A percentile compares a stretch with the other conserved stretches of the same genome.
phyloP scores from a whole-genome alignment of 2,888 invertebrate species.

The Campaea margaritaria region DNA sequence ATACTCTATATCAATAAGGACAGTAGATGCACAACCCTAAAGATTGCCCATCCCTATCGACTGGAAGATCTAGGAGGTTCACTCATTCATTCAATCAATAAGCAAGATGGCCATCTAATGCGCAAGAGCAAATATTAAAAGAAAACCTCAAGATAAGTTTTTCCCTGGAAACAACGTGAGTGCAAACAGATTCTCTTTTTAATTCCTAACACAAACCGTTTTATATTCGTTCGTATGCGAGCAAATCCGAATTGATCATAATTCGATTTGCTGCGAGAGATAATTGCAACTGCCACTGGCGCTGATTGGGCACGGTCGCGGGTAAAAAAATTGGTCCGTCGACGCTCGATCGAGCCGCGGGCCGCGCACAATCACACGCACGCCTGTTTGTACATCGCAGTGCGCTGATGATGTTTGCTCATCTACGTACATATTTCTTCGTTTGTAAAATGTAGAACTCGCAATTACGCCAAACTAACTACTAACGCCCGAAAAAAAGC shows the following conservation, averaged over 20 bases:
- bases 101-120: no score
- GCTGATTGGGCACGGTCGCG: conserved; percentile 78
- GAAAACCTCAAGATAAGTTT: no score
- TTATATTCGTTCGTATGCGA: conserved; percentile 84
- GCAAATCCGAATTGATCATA: conserved; percentile 86
- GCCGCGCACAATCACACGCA: conserved; percentile 75
- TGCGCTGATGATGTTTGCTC: conserved; percentile 80
- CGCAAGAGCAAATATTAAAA: no score
- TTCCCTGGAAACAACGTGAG: no score
- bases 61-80: no score
- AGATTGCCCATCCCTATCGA: no score
- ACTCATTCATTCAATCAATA: no score
- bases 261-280: conserved; percentile 83
- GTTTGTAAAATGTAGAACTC: conserved; percentile 45
- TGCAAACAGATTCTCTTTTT: no score
- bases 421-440: conserved; percentile 61
- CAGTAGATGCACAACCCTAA: no score
- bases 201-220: no score
- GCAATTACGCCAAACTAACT: conserved; percentile 32
- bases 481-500: conserved; percentile 22
- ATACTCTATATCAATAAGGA: no score
- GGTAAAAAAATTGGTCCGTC: conserved; percentile 72
- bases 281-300: conserved; percentile 85
- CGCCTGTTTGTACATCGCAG: conserved; percentile 73
- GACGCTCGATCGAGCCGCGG: conserved; percentile 48